Evolutionary conservation across 2,888 invertebrate species (phyloP), one percentile per base, ranked within the genome.

Genomic region (Metacarcinus magister): DNA sequence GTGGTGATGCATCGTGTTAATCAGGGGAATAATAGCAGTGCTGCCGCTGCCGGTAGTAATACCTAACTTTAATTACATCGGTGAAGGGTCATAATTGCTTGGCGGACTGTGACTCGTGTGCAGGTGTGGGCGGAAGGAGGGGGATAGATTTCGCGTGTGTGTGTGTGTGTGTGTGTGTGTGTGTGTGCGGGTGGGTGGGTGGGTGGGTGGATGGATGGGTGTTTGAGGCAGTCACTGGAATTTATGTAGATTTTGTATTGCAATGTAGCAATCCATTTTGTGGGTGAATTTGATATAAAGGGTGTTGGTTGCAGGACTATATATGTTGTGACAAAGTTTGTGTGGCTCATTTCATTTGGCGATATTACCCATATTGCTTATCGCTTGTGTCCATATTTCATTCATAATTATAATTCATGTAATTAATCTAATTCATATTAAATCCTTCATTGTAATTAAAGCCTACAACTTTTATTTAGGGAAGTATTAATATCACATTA

Each of bases 21-120:
- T 67, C 67, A 67, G 67, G 67, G 23, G 67, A 67, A n/a, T n/a
- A 67, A 67, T 67, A n/a, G 67, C n/a, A n/a, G n/a, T n/a, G n/a
- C 4, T 67, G n/a, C 67, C 67, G n/a, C 67, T 67, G 67, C 2
- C 67, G n/a, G n/a, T 67, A 67, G 23, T n/a, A 67, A 67, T 67
- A 67, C 67, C n/a, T 67, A 67, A 67, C n/a, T 16, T 67, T 67
- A 67, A 67, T 67, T n/a, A n/a, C n/a, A 67, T n/a, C 2, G 67
- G 23, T n/a, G 67, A 67, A n/a, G 67, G n/a, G n/a, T 67, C n/a
- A 23, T 67, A 67, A 67, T 67, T 67, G n/a, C 67, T 67, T 67
- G n/a, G 67, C 7, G 67, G 67, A n/a, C 67, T 1, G 67, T 23
- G n/a, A n/a, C 67, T 67, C 7, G n/a, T 23, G n/a, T 67, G 23